Base-by-base conservation (phyloP, 2,888 invertebrate genomes). In the Heliconius aoede region DNA sequence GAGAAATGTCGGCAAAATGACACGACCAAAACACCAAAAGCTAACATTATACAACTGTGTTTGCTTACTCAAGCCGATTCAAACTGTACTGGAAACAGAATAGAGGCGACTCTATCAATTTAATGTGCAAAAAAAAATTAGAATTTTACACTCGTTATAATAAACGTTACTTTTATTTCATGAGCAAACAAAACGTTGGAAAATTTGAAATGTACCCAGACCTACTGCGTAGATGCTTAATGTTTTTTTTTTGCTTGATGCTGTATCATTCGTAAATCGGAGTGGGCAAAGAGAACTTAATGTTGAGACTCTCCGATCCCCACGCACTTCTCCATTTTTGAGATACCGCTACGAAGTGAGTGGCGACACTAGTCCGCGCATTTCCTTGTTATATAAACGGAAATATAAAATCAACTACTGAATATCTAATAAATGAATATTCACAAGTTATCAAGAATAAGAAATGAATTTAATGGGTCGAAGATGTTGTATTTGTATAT, bases 1-100 rank as follows among this genome's bases (percentile, higher is more conserved):
- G 62, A 67, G 71, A 74, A 73, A 58, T 61, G 64, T 61, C 73
- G 55, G 60, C 72, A 78, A 72, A 71, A 76, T 78, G 78, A 78
- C 76, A 72, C 55, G 78, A 64, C 73, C 74, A 62, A 76, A 68
- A 51, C 71, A 71, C 68, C 36, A 51, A 58, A 32, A 74, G 73
- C 65, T 74, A 60, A 73, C 71, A 40, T 24, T 69, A 55, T 76
- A 68, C 73, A 73, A 51, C 69, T 30, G 55, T n/a, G 32, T 62
- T 26, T 30, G n/a, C n/a, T 51, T 55, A 30, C 30, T 8, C 72
- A 51, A 61, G 58, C 61, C 36, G 65, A 46, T 76, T 69, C 40
- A 28, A 72, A 26, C 61, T 68, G 28, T 76, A 65, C 60, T 4
- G 1, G 5, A 18, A 72, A 71, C 7, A 46, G 13, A 61, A 73